Evolutionary conservation across 1,140 invertebrate genomes (phyloP).

Genomic region (Atta texana): DNA sequence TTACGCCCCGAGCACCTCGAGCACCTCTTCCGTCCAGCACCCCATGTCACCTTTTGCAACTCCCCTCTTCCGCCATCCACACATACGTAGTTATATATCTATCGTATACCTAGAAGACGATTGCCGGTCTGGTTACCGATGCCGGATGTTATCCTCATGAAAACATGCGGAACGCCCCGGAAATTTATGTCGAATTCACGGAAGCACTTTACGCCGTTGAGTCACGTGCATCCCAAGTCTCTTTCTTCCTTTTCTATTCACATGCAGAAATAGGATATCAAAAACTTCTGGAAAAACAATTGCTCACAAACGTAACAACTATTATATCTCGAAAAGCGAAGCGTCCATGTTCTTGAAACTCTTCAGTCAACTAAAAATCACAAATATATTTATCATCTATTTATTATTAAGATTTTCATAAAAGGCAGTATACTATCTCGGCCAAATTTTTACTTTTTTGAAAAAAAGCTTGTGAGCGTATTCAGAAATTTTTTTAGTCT

Average conservation of each 20-base stretch:
- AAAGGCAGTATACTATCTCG: not conserved
- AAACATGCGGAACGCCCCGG: conserved; percentile 76
- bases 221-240: conserved; percentile 56
- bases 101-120: conserved; percentile 60
- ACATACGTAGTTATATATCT: conserved; percentile 45
- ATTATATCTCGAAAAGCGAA: not conserved
- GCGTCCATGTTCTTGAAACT: not conserved
- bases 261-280: not conserved
- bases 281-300: conserved; percentile 18
- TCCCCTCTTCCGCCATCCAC: conserved; percentile 36
- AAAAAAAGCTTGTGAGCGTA: not conserved
- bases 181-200: conserved; percentile 77
- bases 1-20: conserved; percentile 62
- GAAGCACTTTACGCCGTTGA: conserved; percentile 62
- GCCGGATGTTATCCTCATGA: conserved; percentile 71
- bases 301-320: not conserved
- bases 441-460: not conserved
- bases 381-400: not conserved
- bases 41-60: conserved; percentile 26
- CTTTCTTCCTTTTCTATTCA: not conserved
- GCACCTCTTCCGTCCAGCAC: conserved; percentile 60
- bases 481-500: not conserved
- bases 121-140: conserved; percentile 75
- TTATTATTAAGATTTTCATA: not conserved
- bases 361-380: not conserved